Evolutionary conservation across 2,797 vertebrate species (phyloP), one percentile per base, ranked within the genome.

Genomic region (Myripristis murdjan): DNA sequence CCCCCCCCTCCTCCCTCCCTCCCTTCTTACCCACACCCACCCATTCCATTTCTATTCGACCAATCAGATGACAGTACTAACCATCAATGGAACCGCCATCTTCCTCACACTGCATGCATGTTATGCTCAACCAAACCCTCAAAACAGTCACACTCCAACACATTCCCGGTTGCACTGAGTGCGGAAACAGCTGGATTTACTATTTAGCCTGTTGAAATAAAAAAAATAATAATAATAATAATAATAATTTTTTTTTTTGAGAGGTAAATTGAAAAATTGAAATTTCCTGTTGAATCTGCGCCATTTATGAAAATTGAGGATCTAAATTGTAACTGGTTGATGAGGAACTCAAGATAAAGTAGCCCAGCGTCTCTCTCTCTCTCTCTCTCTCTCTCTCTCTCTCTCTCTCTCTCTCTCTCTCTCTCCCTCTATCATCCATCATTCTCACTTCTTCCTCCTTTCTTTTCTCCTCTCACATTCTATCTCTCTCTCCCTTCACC

Each of bases 101-200:
- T 54, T 73, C 58, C 75, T 75, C 70, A 82, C 54, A 43, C 51
- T 86, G 84, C 85, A 91, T 91, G 88, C 72, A 69, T 73, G 78
- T 73, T 48, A 64, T 16, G 56, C 64, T 80, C 57, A 64, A 48
- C 52, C 74, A 39, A 64, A 62, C 33, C 60, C 28, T 39, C 73
- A n/a, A 31, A 22, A 44, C 11, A 18, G 57, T 57, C n/a, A 57
- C 55, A 46, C 46, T 64, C 51, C 18, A 16, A 61, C 28, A 57
- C 63, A 74, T 39, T 54, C 64, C 47, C 59, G 65, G 47, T 31
- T 39, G 44, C 72, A 35, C 58, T 64, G 74, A 44, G 63, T 55
- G 73, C 62, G 71, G 68, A 61, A 62, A 59, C 69, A 75, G 44
- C 70, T 67, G 26, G 54, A 76, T 74, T 60, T 10, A 73, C 65